Evolutionary conservation across 2,888 invertebrate genomes (phyloP).

Genomic region (Stenodera caucasica): DNA sequence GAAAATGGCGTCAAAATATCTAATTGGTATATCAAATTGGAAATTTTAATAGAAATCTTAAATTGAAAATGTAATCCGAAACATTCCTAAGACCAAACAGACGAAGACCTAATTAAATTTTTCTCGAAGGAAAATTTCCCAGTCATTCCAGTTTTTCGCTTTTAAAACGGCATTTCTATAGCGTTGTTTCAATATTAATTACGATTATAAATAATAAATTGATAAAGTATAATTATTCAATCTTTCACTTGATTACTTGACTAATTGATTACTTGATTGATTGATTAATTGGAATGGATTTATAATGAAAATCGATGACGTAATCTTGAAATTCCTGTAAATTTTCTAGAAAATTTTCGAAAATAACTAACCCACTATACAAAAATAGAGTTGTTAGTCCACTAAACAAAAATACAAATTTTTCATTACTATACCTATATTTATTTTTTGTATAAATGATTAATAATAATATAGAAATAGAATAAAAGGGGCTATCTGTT

Average conservation of each 20-base stretch:
- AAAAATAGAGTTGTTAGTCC: neutral
- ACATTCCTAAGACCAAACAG: neutral
- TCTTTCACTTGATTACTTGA: neutral
- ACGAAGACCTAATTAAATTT: neutral
- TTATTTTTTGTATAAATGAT: neutral
- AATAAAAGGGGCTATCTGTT: too few species aligned
- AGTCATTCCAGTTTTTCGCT: neutral
- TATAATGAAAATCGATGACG: neutral
- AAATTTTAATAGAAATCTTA: neutral
- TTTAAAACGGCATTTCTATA: too few species aligned
- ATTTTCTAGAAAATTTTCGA: slow-evolving; percentile 1
- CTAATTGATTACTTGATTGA: neutral
- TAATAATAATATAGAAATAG: too few species aligned
- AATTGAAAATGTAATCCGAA: neutral
- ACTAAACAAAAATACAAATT: neutral
- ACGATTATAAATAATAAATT: too few species aligned
- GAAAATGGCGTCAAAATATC: slow-evolving; percentile 2
- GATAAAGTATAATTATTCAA: slow-evolving; percentile 1
- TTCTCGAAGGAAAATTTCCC: too few species aligned
- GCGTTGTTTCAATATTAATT: too few species aligned
- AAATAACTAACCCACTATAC: slow-evolving; percentile 1
- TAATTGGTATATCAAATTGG: too few species aligned
- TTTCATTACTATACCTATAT: neutral
- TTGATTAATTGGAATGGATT: neutral
- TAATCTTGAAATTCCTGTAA: neutral